Evolutionary conservation across 2,797 vertebrate genomes (phyloP), one percentile per base, ranked within the genome.

Genomic region (Hylomyscus alleni): DNA sequence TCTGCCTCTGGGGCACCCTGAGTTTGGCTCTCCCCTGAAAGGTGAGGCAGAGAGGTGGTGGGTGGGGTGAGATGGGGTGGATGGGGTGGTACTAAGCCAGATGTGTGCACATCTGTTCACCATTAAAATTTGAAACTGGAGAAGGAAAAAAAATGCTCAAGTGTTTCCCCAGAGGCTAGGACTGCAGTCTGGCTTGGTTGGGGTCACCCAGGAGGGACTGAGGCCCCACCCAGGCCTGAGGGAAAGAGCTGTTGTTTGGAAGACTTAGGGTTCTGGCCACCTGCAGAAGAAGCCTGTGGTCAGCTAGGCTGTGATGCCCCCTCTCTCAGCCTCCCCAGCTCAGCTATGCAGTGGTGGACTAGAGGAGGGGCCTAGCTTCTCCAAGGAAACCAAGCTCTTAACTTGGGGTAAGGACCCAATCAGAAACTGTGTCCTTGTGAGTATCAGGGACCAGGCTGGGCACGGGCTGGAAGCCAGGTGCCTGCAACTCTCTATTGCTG

Each of bases 41-140:
- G 97, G 98, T 97, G 89, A 97, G 90, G 52, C 54, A 20, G 29
- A 62, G 86, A 97, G 86, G n/a, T 65, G 24, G 37, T 44, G 65
- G 89, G 52, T 54, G 29, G 24, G 37, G 89, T 88, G 31, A 58
- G 47, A 86, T 86, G 84, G 44, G 44, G 20, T 69, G 62, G 84
- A 86, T n/a, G 20, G 34, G 62, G 62, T 52, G 10, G 40, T 56
- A 76, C 31, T 0, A 1, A 90, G 34, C 81, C 93, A 98, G 98
- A 95, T 97, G 90, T 98, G 97, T 75, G 62, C 95, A 97, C 97
- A 98, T 98, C 97, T 98, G 98, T 93, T 97, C 81, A 93, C 77
- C 89, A 98, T 98, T 96, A 98, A 37, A 77, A 80, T 60, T 60
- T 10, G 91, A 94, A 97, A 95, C 76, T 50, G 54, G 95, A 96